A percentile compares a stretch with the other conserved stretches of the same genome.
Conservation (phyloP, 2,888 invertebrate genomes). For the Drosophila acutilabella region DNA sequence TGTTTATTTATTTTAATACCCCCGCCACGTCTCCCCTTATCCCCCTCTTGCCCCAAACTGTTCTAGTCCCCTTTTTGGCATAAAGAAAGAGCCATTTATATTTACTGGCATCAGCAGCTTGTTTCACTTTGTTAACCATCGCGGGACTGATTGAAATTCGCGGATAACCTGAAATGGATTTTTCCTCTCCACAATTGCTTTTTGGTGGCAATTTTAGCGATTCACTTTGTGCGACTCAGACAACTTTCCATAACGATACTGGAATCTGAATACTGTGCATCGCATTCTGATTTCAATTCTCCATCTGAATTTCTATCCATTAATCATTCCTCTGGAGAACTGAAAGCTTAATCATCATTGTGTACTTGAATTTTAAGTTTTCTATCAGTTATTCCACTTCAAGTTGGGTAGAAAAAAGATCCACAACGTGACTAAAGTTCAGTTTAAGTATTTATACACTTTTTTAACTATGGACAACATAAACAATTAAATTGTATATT, state of each 20-base stretch:
- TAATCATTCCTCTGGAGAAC: background rate
- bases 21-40: background rate
- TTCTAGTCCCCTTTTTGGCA: background rate
- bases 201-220: conserved; percentile 82
- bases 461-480: too few relatives aligned
- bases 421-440: too few relatives aligned
- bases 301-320: background rate
- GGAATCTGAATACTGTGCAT: background rate
- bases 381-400: too few relatives aligned
- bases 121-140: conserved; percentile 64
- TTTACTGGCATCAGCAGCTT: conserved; percentile 35
- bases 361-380: too few relatives aligned
- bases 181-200: conserved; percentile 83
- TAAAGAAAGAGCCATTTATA: conserved; percentile 48
- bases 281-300: background rate
- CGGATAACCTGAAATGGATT: conserved; percentile 84
- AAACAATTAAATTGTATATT: too few relatives aligned
- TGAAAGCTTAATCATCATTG: too few relatives aligned
- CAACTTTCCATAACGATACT: conserved; percentile 13
- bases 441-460: too few relatives aligned
- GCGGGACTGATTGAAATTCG: conserved; percentile 83
- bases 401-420: too few relatives aligned
- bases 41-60: background rate
- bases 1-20: conserved; percentile 70
- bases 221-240: conserved; percentile 65